Evolutionary conservation across 2,113 vertebrate species (phyloP).

Genomic region (Cranoglanis bouderius): DNA sequence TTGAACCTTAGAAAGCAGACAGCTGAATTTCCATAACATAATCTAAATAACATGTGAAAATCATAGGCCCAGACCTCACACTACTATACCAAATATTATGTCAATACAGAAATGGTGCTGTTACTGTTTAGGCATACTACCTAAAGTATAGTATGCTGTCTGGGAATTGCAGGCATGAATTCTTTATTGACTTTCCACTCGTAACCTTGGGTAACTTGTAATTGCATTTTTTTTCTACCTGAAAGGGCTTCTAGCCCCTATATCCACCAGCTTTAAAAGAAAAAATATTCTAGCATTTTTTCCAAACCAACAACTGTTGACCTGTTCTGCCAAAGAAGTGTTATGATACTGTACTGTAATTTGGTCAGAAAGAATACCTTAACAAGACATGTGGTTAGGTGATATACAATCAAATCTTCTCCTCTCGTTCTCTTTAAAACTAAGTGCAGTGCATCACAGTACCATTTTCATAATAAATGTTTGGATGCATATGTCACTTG

Average conservation of each 20-base stretch:
- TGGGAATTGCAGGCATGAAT: neutral
- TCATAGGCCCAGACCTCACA: neutral
- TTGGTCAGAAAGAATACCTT: too few species aligned
- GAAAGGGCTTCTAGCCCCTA: neutral
- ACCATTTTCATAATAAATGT: neutral
- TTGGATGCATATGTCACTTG: neutral
- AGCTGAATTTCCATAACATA: neutral
- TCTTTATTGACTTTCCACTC: neutral
- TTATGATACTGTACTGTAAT: too few species aligned
- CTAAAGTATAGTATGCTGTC: neutral
- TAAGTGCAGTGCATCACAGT: too few species aligned
- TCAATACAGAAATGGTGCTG: neutral
- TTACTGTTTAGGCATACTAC: neutral
- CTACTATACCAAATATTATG: neutral
- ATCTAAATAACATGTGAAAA: neutral
- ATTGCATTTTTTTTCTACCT: neutral
- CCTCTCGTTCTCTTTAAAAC: too few species aligned
- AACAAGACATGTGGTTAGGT: too few species aligned
- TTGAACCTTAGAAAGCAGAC: neutral
- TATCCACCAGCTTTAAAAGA: neutral
- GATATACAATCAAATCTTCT: too few species aligned
- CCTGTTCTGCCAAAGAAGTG: too few species aligned
- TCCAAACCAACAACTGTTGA: too few species aligned
- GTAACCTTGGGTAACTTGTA: neutral
- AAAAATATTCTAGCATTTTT: too few species aligned